phyloP scores from a whole-genome alignment of 2,113 vertebrate species.

The Hypocryptadius cinnamomeus region DNA sequence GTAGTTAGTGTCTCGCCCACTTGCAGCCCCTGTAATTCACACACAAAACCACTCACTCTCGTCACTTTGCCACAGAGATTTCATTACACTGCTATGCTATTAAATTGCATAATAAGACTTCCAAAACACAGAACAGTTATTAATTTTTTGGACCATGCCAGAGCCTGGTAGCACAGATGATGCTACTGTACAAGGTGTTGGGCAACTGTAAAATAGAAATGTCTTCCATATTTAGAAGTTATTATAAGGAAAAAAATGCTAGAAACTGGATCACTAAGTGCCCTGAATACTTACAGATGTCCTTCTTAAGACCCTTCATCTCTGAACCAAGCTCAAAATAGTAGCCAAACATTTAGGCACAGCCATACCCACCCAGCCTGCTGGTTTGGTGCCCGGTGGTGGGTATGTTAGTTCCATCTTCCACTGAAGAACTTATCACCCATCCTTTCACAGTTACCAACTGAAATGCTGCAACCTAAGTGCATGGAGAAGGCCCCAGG shows the following conservation, averaged over 20 bases:
- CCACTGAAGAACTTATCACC: not conserved
- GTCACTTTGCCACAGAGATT: not conserved
- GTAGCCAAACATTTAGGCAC: not conserved
- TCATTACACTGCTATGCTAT: not conserved
- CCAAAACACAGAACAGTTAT: not conserved
- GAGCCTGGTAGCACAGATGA: not conserved
- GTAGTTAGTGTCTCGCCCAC: not conserved
- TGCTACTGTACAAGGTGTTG: not conserved
- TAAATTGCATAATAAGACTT: not conserved
- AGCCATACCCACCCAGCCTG: not conserved
- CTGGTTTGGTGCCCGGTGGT: not conserved
- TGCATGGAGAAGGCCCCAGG: not conserved
- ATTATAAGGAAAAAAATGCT: not conserved
- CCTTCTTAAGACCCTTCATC: not conserved
- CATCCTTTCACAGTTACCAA: not conserved
- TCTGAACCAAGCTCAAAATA: not conserved
- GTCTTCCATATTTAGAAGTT: not conserved
- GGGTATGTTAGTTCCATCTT: not conserved
- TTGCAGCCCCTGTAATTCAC: conserved; percentile 3
- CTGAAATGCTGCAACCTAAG: not conserved
- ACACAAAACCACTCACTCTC: not conserved
- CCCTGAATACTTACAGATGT: not conserved
- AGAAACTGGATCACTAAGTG: not conserved
- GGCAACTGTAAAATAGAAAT: not conserved
- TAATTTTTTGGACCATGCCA: not conserved